Evolutionary conservation across 64 coral and sea anemone genomes (phyloP).

Genomic region (Pocillopora verrucosa): DNA sequence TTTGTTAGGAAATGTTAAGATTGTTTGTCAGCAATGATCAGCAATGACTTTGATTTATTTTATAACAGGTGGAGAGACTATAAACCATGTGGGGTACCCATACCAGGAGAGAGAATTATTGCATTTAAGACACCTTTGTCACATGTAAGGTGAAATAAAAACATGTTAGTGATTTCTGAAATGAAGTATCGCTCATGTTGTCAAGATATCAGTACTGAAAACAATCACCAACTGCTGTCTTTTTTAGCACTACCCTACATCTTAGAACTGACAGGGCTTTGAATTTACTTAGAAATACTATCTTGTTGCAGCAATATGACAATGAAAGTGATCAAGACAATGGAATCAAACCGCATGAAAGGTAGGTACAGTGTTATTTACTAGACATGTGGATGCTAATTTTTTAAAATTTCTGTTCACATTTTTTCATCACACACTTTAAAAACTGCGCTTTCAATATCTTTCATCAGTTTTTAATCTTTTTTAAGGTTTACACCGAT

Average conservation of each 20-base stretch:
- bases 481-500: slow-evolving; percentile 73
- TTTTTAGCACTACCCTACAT: too few species aligned
- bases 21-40: background rate
- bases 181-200: too few species aligned
- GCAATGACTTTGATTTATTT: background rate
- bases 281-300: background rate
- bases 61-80: slow-evolving; percentile 71
- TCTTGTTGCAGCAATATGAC: slow-evolving; percentile 41
- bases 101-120: slow-evolving; percentile 66
- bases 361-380: background rate
- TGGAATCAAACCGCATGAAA: slow-evolving; percentile 43
- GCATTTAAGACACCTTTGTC: slow-evolving; percentile 83
- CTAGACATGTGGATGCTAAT: background rate
- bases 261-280: too few species aligned
- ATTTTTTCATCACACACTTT: background rate
- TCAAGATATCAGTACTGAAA: too few species aligned
- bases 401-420: background rate
- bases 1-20: too few species aligned
- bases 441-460: too few species aligned
- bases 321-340: slow-evolving; percentile 25
- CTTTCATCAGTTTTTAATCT: background rate
- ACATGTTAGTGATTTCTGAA: too few species aligned
- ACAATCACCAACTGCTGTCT: too few species aligned
- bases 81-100: slow-evolving; percentile 41
- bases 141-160: slow-evolving; percentile 20